Conservation (phyloP, 2,797 vertebrate species). For the Picus viridis region DNA sequence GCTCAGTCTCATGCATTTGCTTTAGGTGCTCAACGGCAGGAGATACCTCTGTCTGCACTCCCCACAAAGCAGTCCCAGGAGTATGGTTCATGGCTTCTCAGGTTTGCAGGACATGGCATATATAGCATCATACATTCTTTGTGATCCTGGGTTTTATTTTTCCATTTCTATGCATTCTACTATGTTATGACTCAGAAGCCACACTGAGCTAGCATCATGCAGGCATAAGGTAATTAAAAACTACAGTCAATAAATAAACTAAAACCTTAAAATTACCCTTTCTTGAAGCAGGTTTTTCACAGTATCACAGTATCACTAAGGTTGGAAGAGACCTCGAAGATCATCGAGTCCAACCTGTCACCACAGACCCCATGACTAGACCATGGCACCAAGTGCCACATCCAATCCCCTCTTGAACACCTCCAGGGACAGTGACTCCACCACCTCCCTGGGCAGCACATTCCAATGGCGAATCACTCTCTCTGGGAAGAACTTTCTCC, state of each 20-base stretch:
- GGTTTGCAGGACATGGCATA: background rate
- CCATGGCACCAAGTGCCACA: no score
- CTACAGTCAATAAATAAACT: background rate
- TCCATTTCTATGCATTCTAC: background rate
- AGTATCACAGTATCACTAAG: no score
- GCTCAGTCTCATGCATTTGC: fast-evolving
- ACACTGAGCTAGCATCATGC: background rate
- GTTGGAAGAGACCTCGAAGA: no score
- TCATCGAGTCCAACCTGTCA: no score
- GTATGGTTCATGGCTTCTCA: background rate
- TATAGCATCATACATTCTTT: fast-evolving
- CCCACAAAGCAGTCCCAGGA: background rate
- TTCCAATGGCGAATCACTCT: no score
- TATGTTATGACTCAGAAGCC: background rate
- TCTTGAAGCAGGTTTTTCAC: background rate
- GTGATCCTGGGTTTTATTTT: background rate
- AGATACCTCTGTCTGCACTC: background rate
- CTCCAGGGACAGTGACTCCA: no score
- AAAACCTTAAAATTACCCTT: background rate
- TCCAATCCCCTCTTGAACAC: no score
- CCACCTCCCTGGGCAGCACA: no score
- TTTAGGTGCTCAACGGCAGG: background rate
- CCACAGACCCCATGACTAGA: no score
- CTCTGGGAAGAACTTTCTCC: no score
- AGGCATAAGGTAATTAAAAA: background rate